Base-by-base conservation (phyloP, 2,888 invertebrate genomes). In the Drosophila sordidula region DNA sequence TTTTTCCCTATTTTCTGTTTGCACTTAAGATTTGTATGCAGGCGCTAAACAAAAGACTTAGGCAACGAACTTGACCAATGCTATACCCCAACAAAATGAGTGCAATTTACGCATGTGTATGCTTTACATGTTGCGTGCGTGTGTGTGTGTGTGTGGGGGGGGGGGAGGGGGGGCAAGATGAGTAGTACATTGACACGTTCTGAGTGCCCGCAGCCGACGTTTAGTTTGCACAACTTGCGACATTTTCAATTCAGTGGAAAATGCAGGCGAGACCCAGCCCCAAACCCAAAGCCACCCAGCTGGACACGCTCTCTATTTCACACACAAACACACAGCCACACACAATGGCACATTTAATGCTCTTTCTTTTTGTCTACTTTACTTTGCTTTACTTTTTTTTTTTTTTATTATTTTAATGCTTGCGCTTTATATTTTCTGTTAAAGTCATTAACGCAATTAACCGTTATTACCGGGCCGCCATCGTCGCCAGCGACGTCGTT, bases 371-470 rank as follows among this genome's bases (percentile, higher is more conserved):
- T 46, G 41, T 62, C 29, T 55, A 45, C 47, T 56, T 52, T 36
- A 44, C 47, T 72, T 67, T 50, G 39, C 44, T 52, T 38, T 29
- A 49, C 42, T n/a, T n/a, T n/a, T n/a, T n/a, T 18, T 41, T 74
- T 61, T 72, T 70, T 70, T 63, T 71, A 68, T 71, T 66, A 63
- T 68, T 70, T 70, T 74, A 70, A 72, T 69, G 75, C 72, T 64
- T 84, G 86, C 89, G 78, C 78, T 83, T 83, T 85, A 85, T 85
- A 82, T 89, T 89, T 86, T 86, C 88, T 87, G 88, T 85, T 86
- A 89, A 89, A 89, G 90, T 79, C 88, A 90, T 89, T 90, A 90
- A 90, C 89, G 86, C 84, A 82, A 82, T 90, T 86, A 89, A 90
- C 89, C 90, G 89, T 89, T 89, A 90, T 88, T 84, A 89, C 88